Evolutionary conservation across 2,888 invertebrate species (phyloP).

Genomic region (Volucella zonaria): DNA sequence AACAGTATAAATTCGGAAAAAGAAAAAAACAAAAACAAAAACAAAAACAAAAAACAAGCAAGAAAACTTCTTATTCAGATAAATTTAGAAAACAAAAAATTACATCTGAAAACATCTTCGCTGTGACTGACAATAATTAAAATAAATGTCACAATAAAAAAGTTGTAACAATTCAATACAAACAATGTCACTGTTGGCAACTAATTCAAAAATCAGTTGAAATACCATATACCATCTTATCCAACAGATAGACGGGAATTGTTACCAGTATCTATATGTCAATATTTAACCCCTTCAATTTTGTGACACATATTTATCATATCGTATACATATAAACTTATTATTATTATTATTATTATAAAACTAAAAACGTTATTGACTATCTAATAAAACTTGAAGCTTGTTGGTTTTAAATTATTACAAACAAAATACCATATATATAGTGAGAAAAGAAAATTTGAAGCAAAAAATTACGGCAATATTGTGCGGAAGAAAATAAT

Average conservation of each 20-base stretch:
- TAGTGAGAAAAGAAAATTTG: constrained; percentile 15
- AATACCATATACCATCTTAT: constrained; percentile 27
- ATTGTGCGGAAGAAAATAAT: constrained; percentile 66
- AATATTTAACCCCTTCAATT: constrained; percentile 68
- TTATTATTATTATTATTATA: constrained; percentile 34
- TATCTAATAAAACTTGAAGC: constrained; percentile 58
- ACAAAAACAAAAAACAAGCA: constrained; percentile 51
- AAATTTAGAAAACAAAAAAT: constrained; percentile 47
- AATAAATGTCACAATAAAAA: constrained; percentile 72
- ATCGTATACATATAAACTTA: constrained; percentile 64
- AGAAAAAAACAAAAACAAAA: no score
- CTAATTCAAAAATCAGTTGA: constrained; percentile 11
- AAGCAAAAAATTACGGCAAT: constrained; percentile 37
- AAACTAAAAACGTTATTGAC: constrained; percentile 53
- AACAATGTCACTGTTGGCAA: constrained; percentile 11
- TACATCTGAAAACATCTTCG: constrained; percentile 78
- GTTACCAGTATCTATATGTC: constrained; percentile 69
- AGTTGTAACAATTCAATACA: constrained; percentile 51
- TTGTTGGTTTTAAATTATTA: constrained; percentile 36
- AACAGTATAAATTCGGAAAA: constrained; percentile 32
- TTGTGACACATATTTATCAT: constrained; percentile 72
- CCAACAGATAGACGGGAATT: constrained; percentile 29
- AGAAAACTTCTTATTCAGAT: constrained; percentile 55
- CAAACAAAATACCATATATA: constrained; percentile 13
- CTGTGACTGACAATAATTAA: constrained; percentile 83